Evolutionary conservation across 2,797 vertebrate species (phyloP), one percentile per base, ranked within the genome.

Genomic region (Tokudaia tokunoshimensis): DNA sequence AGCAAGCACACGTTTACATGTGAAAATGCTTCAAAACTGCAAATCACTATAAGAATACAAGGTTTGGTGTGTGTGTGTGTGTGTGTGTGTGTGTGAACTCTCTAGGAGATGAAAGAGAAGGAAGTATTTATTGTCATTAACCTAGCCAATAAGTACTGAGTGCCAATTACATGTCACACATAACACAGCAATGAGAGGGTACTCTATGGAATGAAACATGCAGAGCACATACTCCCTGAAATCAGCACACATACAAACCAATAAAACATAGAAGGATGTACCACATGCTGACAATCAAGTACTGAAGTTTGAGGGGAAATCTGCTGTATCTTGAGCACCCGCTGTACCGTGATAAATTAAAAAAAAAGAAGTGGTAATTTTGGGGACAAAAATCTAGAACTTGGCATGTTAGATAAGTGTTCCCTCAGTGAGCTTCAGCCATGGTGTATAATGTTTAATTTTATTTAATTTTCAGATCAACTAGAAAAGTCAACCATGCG

Each of bases 401-500:
- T 24, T 89, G 55, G 26, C 37, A 22, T 61, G 37, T 55, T 61
- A 47, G 55, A 7, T 29, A 76, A 47, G 55, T 24, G 2, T 52
- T 44, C 52, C 44, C 22, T 55, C 37, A 44, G 55, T 47, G 74
- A 78, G 57, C 41, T 13, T 24, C 57, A 50, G 26, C 7, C 12
- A 12, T 50, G 57, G 74, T 4, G n/a, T 26, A 41, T 31, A 37
- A 11, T 44, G 20, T 24, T 0, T 89, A 37, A 59, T 83, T 88
- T 76, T 20, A 89, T 92, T 94, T 93, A 74, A 83, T 92, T 75
- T 95, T 81, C 72, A 44, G 63, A 92, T 72, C n/a, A 11, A 37
- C 44, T 22, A 1, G 37, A 34, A 4, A 17, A 17, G 8, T 17
- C 70, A 44, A 65, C 6, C 6, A 31, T 0, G 24, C 50, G 50